phyloP scores from a whole-genome alignment of 2,113 vertebrate genomes.

The Bungarus multicinctus region DNA sequence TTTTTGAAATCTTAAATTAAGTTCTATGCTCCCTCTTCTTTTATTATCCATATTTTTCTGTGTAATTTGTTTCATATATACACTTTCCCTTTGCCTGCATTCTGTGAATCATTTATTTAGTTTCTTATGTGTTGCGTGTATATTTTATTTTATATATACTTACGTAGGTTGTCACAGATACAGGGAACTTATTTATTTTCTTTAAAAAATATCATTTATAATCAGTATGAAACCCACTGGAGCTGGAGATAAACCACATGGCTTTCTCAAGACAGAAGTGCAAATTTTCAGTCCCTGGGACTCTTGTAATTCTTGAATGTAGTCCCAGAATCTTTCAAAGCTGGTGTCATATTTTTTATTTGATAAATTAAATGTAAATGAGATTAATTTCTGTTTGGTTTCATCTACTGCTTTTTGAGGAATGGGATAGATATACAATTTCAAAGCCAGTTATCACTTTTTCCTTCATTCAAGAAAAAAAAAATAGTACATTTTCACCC shows the following conservation, averaged over 20 bases:
- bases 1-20: background rate
- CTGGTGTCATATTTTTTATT: background rate
- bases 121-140: background rate
- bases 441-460: background rate
- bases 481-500: background rate
- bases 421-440: background rate
- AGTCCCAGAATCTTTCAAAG: background rate
- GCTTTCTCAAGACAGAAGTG: background rate
- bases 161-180: background rate
- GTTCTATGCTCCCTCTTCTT: background rate
- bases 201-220: background rate
- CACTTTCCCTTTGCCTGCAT: background rate
- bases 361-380: background rate
- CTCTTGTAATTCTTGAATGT: background rate
- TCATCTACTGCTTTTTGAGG: background rate
- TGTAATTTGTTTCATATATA: background rate
- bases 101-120: background rate
- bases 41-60: background rate
- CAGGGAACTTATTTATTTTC: background rate
- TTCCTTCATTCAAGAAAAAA: background rate
- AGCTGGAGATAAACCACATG: background rate
- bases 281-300: background rate
- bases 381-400: background rate
- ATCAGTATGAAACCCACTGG: background rate
- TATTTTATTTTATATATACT: background rate